Evolutionary conservation across 2,888 invertebrate species (phyloP).

Genomic region (Calliscelio sp.): DNA sequence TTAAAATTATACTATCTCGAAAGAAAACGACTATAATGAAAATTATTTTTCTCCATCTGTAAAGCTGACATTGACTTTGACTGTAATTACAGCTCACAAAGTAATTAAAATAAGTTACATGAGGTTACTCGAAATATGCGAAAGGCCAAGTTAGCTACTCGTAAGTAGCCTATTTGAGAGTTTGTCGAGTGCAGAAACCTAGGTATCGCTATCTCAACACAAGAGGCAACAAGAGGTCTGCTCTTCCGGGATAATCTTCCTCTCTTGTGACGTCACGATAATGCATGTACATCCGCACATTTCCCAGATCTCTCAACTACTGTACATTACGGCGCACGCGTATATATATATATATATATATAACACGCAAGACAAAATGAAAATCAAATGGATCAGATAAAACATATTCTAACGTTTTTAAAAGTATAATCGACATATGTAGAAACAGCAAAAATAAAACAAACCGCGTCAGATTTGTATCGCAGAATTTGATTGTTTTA

Average conservation of each 20-base stretch:
- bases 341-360: too few species aligned
- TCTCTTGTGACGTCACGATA: conserved; percentile 70
- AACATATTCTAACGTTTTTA: too few species aligned
- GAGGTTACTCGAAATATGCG: conserved; percentile 60
- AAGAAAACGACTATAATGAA: conserved; percentile 1
- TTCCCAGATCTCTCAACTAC: conserved; percentile 57
- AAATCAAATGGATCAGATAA: too few species aligned
- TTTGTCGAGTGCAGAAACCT: conserved; percentile 68
- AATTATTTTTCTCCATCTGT: conserved; percentile 4
- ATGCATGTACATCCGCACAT: conserved; percentile 62
- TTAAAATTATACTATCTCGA: neutral
- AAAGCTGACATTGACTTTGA: conserved; percentile 59
- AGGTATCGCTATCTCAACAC: conserved; percentile 63
- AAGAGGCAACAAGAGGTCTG: conserved; percentile 69
- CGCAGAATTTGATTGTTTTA: too few species aligned
- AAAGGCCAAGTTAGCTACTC: conserved; percentile 70
- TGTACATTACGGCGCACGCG: too few species aligned
- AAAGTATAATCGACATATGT: too few species aligned
- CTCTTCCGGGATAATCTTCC: conserved; percentile 70
- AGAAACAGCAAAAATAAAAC: too few species aligned
- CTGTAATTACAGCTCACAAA: conserved; percentile 34
- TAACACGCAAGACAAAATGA: too few species aligned
- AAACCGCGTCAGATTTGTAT: too few species aligned
- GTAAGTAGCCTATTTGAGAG: conserved; percentile 67
- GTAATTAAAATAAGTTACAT: conserved; percentile 64